Conservation (phyloP, 2,113 vertebrate genomes). For the Hiodon alosoides region DNA sequence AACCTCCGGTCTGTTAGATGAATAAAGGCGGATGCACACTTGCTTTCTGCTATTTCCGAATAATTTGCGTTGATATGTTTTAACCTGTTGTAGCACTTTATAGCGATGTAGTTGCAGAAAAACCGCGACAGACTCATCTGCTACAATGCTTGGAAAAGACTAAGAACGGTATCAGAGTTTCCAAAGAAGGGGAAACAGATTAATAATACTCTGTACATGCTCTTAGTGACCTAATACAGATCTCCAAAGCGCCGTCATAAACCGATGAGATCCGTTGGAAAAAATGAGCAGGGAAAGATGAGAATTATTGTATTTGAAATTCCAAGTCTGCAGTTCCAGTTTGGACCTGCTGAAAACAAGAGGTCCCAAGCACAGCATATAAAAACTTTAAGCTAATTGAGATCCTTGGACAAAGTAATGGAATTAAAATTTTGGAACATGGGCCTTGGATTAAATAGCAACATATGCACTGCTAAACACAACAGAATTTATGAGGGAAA, state of each 20-base stretch:
- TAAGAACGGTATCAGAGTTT: too few relatives aligned
- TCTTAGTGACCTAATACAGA: background rate
- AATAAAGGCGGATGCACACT: background rate
- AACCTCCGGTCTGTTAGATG: conserved; percentile 84
- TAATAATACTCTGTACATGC: background rate
- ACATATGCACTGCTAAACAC: background rate
- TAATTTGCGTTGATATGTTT: background rate
- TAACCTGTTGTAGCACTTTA: background rate
- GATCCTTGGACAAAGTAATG: background rate
- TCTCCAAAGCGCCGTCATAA: background rate
- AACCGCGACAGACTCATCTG: too few relatives aligned
- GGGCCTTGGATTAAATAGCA: background rate
- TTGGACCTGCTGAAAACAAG: background rate
- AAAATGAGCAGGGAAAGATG: background rate
- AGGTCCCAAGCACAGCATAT: background rate
- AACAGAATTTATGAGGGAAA: background rate
- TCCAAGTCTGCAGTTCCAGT: too few relatives aligned
- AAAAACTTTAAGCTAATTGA: background rate
- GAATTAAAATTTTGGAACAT: background rate
- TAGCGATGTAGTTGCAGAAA: background rate
- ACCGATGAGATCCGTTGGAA: background rate
- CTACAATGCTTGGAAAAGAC: too few relatives aligned
- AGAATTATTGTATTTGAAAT: too few relatives aligned
- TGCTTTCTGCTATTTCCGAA: background rate
- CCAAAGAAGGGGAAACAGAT: background rate